Evolutionary conservation across 2,113 vertebrate species (phyloP).

Genomic region (Cromileptes altivelis): DNA sequence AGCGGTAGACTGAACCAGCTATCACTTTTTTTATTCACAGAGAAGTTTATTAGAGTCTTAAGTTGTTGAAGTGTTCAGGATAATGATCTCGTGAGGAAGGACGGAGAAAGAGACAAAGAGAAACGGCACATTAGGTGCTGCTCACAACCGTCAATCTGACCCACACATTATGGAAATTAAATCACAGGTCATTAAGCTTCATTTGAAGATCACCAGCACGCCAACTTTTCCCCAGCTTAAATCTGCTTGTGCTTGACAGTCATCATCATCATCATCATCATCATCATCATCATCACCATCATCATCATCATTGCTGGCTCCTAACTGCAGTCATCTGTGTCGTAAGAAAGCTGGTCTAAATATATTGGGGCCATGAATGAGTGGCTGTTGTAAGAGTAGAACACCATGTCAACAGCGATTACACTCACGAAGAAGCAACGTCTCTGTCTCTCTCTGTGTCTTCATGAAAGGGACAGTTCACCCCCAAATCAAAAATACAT

Average conservation of each 20-base stretch:
- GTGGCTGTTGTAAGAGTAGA: conserved; percentile 72
- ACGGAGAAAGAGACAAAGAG: not conserved
- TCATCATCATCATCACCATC: conserved; percentile 25
- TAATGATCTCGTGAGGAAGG: not conserved
- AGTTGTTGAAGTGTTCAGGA: not conserved
- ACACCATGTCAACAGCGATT: conserved; percentile 74
- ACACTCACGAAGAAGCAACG: conserved; percentile 64
- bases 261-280: conserved; percentile 46
- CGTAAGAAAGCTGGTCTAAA: conserved; percentile 65
- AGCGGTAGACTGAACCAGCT: not conserved
- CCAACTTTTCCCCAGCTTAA: conserved; percentile 30
- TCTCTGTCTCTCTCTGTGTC: conserved; percentile 30
- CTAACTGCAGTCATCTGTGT: conserved; percentile 67
- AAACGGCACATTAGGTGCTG: conserved; percentile 15
- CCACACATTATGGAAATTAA: conserved; percentile 42
- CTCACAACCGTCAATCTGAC: conserved; percentile 41
- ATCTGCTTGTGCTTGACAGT: conserved; percentile 49
- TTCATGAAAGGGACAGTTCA: not conserved
- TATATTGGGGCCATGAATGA: conserved; percentile 66
- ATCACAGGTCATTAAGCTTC: conserved; percentile 48
- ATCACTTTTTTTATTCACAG: not conserved
- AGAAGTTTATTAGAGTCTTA: not conserved
- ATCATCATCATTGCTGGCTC: conserved; percentile 30
- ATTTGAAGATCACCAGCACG: conserved; percentile 47
- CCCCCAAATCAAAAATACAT: too few relatives aligned